A percentile compares a stretch with the other conserved stretches of the same genome.
phyloP scores from a whole-genome alignment of 2,888 invertebrate species.

The Tricholauxania praeusta region DNA sequence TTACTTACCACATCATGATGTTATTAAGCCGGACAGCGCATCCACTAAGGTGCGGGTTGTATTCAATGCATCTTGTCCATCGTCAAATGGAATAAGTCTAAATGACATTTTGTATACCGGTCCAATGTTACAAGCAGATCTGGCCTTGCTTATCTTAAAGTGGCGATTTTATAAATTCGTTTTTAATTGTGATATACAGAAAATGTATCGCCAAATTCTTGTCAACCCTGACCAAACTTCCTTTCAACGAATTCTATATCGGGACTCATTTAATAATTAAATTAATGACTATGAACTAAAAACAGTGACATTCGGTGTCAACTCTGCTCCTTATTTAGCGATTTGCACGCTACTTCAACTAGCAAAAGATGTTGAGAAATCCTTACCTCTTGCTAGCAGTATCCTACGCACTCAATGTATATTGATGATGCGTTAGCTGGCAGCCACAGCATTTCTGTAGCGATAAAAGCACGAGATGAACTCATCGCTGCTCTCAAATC shows the following conservation, averaged over 20 bases:
- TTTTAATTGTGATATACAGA: conserved; percentile 20
- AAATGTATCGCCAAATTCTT: conserved; percentile 26
- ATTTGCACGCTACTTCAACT: conserved; percentile 33
- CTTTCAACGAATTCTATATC: conserved; percentile 26
- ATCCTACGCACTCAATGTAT: conserved; percentile 41
- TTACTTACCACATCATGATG: conserved; percentile 24
- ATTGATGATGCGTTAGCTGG: conserved; percentile 40
- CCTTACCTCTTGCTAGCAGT: conserved; percentile 29
- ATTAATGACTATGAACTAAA: conserved; percentile 25
- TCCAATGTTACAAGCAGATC: conserved; percentile 26
- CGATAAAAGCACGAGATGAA: conserved; percentile 26
- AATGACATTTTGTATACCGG: conserved; percentile 30
- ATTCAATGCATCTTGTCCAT: conserved; percentile 31
- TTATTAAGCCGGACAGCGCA: neutral
- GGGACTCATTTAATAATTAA: neutral
- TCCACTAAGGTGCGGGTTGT: neutral
- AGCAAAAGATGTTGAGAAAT: conserved; percentile 30
- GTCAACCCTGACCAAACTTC: neutral
- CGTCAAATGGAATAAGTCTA: conserved; percentile 19
- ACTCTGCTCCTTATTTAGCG: conserved; percentile 37
- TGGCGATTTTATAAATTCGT: conserved; percentile 12
- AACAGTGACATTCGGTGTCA: conserved; percentile 38
- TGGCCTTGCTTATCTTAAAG: neutral
- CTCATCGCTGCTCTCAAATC: no score
- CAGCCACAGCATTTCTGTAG: conserved; percentile 31